Evolutionary conservation across 2,888 invertebrate species (phyloP).

Genomic region (Saturnia japonica): DNA sequence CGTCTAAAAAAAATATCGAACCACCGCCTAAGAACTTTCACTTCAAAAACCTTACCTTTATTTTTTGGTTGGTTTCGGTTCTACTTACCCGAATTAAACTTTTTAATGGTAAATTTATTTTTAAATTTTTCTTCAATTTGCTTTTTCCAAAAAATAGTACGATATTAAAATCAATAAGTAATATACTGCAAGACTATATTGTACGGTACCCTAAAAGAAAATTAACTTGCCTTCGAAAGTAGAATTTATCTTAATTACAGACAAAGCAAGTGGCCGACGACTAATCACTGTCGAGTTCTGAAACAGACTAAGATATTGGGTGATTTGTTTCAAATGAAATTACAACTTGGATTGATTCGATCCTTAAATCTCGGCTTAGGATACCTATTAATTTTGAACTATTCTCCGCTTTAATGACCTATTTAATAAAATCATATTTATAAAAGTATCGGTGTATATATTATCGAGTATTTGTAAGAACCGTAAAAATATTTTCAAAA

Average conservation of each 20-base stretch:
- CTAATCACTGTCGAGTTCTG: constrained; percentile 23
- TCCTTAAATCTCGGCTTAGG: not conserved
- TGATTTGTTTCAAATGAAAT: constrained; percentile 14
- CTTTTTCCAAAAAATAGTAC: not conserved
- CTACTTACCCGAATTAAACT: not conserved
- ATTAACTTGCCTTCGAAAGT: not conserved
- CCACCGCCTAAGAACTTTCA: no score
- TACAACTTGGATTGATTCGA: constrained; percentile 7
- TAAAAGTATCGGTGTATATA: not conserved
- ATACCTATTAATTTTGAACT: not conserved
- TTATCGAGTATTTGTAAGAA: no score
- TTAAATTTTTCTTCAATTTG: not conserved
- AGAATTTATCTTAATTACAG: constrained; percentile 22
- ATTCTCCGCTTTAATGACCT: not conserved
- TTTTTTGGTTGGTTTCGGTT: no score
- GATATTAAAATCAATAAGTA: not conserved
- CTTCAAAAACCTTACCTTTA: no score
- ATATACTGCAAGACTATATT: not conserved
- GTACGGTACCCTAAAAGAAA: not conserved
- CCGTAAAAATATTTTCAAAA: no score
- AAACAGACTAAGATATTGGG: constrained; percentile 10
- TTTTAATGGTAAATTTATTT: not conserved
- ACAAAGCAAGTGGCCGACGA: constrained; percentile 15
- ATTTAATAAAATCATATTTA: not conserved
- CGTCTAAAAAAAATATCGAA: no score